Evolutionary conservation across 2,113 vertebrate species (phyloP).

Genomic region (Forbesichthys papilliferus): DNA sequence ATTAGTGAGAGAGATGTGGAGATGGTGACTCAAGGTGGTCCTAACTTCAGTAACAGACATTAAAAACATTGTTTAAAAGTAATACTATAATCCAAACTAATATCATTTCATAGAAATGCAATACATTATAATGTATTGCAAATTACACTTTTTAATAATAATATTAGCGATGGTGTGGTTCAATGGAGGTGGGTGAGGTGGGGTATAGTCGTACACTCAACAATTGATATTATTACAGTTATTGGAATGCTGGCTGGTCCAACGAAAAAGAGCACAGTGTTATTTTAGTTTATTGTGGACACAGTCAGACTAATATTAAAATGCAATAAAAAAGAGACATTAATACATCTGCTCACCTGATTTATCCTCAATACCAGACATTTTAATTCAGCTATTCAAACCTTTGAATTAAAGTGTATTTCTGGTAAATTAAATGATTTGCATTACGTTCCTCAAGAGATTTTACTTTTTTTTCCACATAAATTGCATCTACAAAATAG

Average conservation of each 20-base stretch:
- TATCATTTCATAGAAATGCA: conserved; percentile 37
- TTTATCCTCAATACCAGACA: not conserved
- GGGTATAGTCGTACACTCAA: not conserved
- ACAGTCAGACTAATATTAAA: no score
- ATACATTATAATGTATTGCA: conserved; percentile 54
- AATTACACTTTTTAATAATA: conserved; percentile 57
- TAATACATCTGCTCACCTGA: not conserved
- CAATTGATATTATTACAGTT: conserved; percentile 12
- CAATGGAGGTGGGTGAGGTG: no score
- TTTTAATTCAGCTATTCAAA: no score
- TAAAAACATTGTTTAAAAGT: conserved; percentile 39
- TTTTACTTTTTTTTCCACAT: no score
- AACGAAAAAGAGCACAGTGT: no score
- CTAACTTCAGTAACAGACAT: conserved; percentile 10
- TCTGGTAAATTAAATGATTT: no score
- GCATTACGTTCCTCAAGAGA: no score
- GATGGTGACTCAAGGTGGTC: not conserved
- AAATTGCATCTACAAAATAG: no score
- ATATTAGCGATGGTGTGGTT: no score
- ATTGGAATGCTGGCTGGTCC: conserved; percentile 34
- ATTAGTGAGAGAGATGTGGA: conserved; percentile 17
- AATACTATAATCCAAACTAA: conserved; percentile 12
- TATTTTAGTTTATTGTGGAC: no score
- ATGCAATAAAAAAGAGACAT: no score
- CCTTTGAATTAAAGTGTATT: no score